A percentile compares a stretch with the other conserved stretches of the same genome.
Conservation (phyloP, 2,888 invertebrate genomes). For the Autographa pulchrina region DNA sequence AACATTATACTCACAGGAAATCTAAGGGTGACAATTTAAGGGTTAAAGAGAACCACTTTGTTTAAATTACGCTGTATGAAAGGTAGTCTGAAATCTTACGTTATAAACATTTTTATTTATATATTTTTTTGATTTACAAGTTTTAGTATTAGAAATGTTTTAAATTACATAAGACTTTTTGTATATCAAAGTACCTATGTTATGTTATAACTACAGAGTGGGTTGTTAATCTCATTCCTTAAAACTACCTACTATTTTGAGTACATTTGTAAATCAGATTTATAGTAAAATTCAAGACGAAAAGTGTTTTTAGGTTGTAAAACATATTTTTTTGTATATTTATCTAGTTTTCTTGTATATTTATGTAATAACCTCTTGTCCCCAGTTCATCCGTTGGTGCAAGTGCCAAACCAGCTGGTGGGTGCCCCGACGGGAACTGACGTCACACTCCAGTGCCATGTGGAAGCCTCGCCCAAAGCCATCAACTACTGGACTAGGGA, state of each 20-base stretch:
- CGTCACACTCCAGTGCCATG: conserved; percentile 95
- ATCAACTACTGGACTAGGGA: conserved; percentile 98
- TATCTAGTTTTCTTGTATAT: neutral
- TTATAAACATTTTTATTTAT: neutral
- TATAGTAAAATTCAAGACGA: neutral
- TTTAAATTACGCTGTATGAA: neutral
- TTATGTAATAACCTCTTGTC: conserved; percentile 46
- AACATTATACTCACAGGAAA: too few species aligned
- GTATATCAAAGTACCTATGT: too few species aligned
- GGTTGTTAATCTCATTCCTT: too few species aligned
- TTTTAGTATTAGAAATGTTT: too few species aligned
- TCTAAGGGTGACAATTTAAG: too few species aligned
- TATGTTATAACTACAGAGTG: too few species aligned
- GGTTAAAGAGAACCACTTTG: conserved; percentile 7
- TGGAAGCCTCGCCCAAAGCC: conserved; percentile 97
- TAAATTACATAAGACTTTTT: too few species aligned
- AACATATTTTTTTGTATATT: neutral
- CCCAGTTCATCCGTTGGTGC: conserved; percentile 97
- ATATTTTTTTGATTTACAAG: neutral
- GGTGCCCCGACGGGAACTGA: conserved; percentile 96
- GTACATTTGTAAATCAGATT: neutral
- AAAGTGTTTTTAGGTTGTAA: neutral
- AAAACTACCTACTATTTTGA: neutral
- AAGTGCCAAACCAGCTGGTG: conserved; percentile 97
- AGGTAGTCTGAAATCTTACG: neutral